Base-by-base conservation (phyloP, 1,140 invertebrate species). In the Euura saliciscinereae region DNA sequence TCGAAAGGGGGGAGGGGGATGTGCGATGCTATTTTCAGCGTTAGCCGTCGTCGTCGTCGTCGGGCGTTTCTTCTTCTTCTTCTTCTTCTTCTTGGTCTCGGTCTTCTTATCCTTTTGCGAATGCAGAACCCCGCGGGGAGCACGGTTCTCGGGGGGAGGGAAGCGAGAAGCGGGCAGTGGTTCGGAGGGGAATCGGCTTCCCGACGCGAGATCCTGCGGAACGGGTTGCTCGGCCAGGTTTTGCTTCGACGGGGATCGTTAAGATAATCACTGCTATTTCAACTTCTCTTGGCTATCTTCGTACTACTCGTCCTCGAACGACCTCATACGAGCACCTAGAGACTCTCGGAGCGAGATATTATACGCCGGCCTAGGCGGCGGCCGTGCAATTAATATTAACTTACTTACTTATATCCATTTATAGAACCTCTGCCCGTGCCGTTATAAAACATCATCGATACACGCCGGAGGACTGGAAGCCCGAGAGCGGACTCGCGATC, bases 31-130 rank as follows among this genome's bases (percentile, higher is more conserved):
- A 59, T 59, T 59, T 59, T 59, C 8, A 59, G 51, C 51, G 51
- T 59, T n/a, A 8, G 51, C 13, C 45, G 77, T 69, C 77, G 69
- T 70, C 73, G 69, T 70, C 73, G 66, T 65, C 74, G 28, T 64
- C 44, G 8, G 8, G 59, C 68, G 46, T 51, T 28, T 44, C 45
- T 75, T 73, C 70, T 71, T 69, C 51, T 46, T 45, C 73, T 73
- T 65, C 65, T 67, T 70, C 59, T 65, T 45, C 46, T 51, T 44
- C 42, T 8, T 68, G 71, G 8, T 65, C 68, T 73, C 69, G 10
- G n/a, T 68, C 51, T 69, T 73, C 66, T 66, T 73, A 67, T 73
- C 69, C 69, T 68, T 73, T 28, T 28, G 28, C 28, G 28, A 28
- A 28, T 28, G 28, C 28, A 28, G 28, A 28, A 28, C 28, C 28